phyloP scores from a whole-genome alignment of 2,113 vertebrate species.

The Hiodon alosoides region DNA sequence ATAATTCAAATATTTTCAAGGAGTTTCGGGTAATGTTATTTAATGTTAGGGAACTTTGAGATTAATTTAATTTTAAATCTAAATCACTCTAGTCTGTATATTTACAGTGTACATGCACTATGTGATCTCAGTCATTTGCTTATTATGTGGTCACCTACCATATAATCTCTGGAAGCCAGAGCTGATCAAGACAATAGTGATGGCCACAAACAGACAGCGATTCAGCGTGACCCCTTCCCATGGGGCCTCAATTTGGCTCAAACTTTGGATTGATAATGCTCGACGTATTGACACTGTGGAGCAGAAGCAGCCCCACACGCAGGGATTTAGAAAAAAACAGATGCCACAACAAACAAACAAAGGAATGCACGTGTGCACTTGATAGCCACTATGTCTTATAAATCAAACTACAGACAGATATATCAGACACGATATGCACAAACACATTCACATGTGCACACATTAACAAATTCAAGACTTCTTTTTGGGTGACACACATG shows the following conservation, averaged over 20 bases:
- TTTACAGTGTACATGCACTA: too few relatives aligned
- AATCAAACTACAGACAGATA: too few relatives aligned
- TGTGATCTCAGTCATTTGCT: not conserved
- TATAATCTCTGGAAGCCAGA: conserved; percentile 76
- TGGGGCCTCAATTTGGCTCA: conserved; percentile 50
- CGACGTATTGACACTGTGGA: conserved; percentile 43
- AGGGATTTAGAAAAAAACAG: conserved; percentile 8
- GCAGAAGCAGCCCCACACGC: not conserved
- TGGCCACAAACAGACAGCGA: conserved; percentile 80
- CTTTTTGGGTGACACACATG: too few relatives aligned
- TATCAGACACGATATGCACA: not conserved
- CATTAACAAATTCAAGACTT: not conserved
- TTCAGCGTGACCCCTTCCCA: conserved; percentile 85
- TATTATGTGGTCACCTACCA: conserved; percentile 57
- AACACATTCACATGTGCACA: not conserved
- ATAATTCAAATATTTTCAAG: too few relatives aligned
- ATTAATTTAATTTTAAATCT: too few relatives aligned
- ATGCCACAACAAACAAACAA: not conserved
- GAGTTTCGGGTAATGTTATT: too few relatives aligned
- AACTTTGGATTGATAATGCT: conserved; percentile 44
- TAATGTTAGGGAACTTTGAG: too few relatives aligned
- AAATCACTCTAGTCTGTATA: too few relatives aligned
- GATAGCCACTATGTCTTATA: too few relatives aligned
- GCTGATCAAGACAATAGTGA: conserved; percentile 74
- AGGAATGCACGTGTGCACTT: not conserved